Base-by-base conservation (phyloP, 1,140 invertebrate genomes). In the Saccostrea cuccullata region DNA sequence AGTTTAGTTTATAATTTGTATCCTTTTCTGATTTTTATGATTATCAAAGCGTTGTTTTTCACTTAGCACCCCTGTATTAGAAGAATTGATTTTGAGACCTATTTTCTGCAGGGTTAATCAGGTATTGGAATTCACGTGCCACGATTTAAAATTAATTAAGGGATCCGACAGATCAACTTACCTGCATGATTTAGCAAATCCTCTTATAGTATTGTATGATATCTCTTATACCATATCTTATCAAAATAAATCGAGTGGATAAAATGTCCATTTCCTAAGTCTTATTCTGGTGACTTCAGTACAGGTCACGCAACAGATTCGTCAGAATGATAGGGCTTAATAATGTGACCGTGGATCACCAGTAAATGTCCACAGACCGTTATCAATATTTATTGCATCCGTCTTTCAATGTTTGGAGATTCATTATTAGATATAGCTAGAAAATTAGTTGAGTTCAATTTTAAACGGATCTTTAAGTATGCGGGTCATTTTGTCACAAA, bases 131-230 rank as follows among this genome's bases (percentile, higher is more conserved):
- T 64, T 64, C 58, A 64, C 58, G 17, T n/a, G n/a, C 17, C n/a
- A 20, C 13, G 26, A 26, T 30, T 15, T 73, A 12, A 30, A 30
- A 36, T 73, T 40, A 73, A 73, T 73, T 36, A 12, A 73, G 2
- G 12, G 26, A 36, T 13, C 26, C 11, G 13, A 26, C 30, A 9
- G 12, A 73, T 36, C 70, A 17, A 13, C 70, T 73, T 73, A 73
- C 70, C 70, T 73, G 70, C 70, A 73, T 73, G 70, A 73, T 73
- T 36, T 73, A 36, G 70, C 30, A 26, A 17, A 30, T 73, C 58
- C 26, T 73, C 70, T 73, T 26, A 73, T 47, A 47, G 47, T 47
- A 47, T 30, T 36, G 26, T 40, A 30, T 4, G 30, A 73, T 26
- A 73, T 73, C 30, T 30, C 23, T 36, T 36, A 73, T 26, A 11